These are phyloP conservation scores for Mesaphorura yosii DNA, from an alignment of 1,140 invertebrate species.

Conservation along the genomic window DNA sequence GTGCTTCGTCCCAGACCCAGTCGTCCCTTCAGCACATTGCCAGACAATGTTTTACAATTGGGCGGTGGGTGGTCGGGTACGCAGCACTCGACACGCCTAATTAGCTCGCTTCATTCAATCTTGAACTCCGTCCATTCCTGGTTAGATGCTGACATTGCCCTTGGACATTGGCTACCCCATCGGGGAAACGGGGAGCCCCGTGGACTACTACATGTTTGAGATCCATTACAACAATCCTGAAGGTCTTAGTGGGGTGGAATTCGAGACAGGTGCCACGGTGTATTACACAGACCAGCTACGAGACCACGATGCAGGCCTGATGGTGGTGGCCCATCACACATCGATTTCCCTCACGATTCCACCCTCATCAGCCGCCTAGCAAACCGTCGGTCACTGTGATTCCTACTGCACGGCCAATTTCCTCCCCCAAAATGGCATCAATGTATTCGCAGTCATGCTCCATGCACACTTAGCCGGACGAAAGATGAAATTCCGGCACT, in stretches of 20 bases:
- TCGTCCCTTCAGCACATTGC: neutral
- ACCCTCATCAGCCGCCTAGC: neutral
- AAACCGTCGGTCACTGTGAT: slow-evolving; percentile 2
- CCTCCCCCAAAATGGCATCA: neutral
- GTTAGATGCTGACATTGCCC: slow-evolving; percentile 45
- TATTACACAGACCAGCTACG: slow-evolving; percentile 45
- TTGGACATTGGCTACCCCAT: slow-evolving; percentile 34
- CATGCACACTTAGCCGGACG: slow-evolving; percentile 36
- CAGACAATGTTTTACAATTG: neutral
- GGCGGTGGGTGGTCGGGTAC: slow-evolving; percentile 7
- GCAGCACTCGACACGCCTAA: too few species aligned
- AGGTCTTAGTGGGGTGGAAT: slow-evolving; percentile 44
- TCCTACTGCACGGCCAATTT: neutral
- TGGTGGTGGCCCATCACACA: neutral
- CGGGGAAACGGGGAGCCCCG: slow-evolving; percentile 2
- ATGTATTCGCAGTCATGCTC: neutral
- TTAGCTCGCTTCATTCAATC: too few species aligned
- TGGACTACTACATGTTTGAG: slow-evolving; percentile 37
- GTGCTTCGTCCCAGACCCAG: neutral
- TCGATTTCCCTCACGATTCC: neutral
- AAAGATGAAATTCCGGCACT: slow-evolving; percentile 51
- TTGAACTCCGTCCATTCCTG: too few species aligned
- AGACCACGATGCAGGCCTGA: slow-evolving; percentile 3
- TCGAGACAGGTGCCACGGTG: slow-evolving; percentile 54
- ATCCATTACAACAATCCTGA: slow-evolving; percentile 53